A percentile compares a stretch with the other conserved stretches of the same genome.
These are phyloP conservation scores for Drosophila borealis DNA, from an alignment of 2,888 invertebrate species.

Conservation along the genomic window DNA sequence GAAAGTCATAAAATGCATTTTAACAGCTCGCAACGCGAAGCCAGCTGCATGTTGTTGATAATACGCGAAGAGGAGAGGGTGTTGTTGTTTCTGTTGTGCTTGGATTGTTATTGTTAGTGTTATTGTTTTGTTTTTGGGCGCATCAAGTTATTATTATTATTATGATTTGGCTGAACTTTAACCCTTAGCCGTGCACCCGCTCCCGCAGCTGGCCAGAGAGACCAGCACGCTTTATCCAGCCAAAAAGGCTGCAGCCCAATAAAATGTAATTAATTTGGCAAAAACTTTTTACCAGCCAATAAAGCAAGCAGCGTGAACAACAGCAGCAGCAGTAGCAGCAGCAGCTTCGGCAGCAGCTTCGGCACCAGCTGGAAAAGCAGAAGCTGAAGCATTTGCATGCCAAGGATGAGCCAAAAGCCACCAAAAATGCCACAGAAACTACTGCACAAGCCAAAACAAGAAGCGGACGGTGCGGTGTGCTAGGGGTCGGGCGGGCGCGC, in stretches of 20 bases:
- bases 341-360: constrained; percentile 14
- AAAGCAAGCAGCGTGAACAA: constrained; percentile 50
- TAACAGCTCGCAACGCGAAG: constrained; percentile 53
- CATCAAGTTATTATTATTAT: constrained; percentile 58
- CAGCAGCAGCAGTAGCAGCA: constrained; percentile 12
- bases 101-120: constrained; percentile 50
- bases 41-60: constrained; percentile 35
- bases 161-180: constrained; percentile 46
- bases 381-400: constrained; percentile 59
- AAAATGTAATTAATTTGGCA: constrained; percentile 78
- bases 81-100: constrained; percentile 31
- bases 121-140: constrained; percentile 6
- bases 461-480: not conserved
- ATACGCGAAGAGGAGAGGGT: not conserved
- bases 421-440: constrained; percentile 48
- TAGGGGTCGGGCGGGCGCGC: not conserved
- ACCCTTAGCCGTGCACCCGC: constrained; percentile 20
- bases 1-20: constrained; percentile 75
- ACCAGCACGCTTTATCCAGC: constrained; percentile 11
- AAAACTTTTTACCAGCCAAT: constrained; percentile 69
- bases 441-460: constrained; percentile 38
- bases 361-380: constrained; percentile 5
- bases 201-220: not conserved
- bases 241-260: constrained; percentile 56
- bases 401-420: constrained; percentile 54